Evolutionary conservation across 2,888 invertebrate species (phyloP).

Genomic region (Melangyna quadrimaculata): DNA sequence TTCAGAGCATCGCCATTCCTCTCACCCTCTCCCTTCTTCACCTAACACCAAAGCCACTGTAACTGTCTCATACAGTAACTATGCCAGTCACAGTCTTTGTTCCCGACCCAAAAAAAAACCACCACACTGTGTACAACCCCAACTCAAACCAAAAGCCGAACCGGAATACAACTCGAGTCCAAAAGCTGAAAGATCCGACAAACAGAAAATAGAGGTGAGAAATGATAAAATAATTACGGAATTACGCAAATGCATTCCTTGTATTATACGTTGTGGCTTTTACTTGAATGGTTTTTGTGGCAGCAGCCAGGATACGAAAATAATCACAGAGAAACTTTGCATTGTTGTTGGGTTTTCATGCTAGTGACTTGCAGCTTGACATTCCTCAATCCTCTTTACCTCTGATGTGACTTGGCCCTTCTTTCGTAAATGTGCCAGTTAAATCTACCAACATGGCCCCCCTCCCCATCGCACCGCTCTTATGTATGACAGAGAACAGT

Average conservation of each 20-base stretch:
- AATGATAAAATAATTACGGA: constrained; percentile 69
- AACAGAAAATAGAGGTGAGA: constrained; percentile 59
- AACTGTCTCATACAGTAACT: background rate
- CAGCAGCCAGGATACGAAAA: constrained; percentile 59
- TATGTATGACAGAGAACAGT: background rate
- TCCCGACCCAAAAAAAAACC: background rate
- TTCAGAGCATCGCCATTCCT: background rate
- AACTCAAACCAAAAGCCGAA: constrained; percentile 16
- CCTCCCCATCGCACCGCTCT: background rate
- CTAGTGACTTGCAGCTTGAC: constrained; percentile 54
- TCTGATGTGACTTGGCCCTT: background rate
- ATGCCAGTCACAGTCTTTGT: background rate
- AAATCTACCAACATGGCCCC: background rate
- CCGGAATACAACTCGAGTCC: too few species aligned
- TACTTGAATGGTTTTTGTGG: constrained; percentile 65
- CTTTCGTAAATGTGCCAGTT: background rate
- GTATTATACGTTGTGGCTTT: constrained; percentile 62
- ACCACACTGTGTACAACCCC: background rate
- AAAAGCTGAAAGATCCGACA: constrained; percentile 17
- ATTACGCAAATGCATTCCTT: constrained; percentile 68
- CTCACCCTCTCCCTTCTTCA: background rate
- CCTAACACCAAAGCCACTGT: background rate
- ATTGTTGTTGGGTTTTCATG: constrained; percentile 59
- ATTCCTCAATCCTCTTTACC: constrained; percentile 8
- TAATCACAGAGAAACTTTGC: constrained; percentile 63